Evolutionary conservation across 2,888 invertebrate genomes (phyloP), one percentile per base, ranked within the genome.

Genomic region (Phrixothrix hirtus): DNA sequence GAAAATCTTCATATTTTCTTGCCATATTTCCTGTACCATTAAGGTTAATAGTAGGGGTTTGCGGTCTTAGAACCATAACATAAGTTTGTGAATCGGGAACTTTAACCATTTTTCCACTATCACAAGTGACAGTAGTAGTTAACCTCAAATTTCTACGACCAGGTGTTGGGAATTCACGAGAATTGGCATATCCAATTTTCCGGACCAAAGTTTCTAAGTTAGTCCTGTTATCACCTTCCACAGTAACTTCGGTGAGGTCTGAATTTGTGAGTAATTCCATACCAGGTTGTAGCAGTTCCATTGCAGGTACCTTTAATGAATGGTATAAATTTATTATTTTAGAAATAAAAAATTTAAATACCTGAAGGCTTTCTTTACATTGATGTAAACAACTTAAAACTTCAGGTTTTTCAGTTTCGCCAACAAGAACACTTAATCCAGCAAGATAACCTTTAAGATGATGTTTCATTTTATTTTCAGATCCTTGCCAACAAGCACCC

Each of bases 401-500:
- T 44, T 84, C 81, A 0, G 86, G 79, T 43, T 86, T 83, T 74
- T 93, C 92, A 55, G 83, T 86, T 38, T 82, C 83, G n/a, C 86
- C 89, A 45, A 85, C 82, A 57, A 91, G 77, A 38, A 94, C 83
- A 21, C 89, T 89, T 57, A 95, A 81, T 0, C 94, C 92, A 9
- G 93, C 92, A 72, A 95, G 79, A 76, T 91, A 91, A n/a, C 95
- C 95, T 59, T 78, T 86, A 77, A 94, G 85, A 75, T 90, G 87
- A 75, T 97, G 96, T 69, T 89, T 90, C 82, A 95, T 89, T 71
- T 89, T 88, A 73, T 87, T 87, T 65, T 94, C 94, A 0, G 92
- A 90, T 29, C 95, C 92, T 91, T 97, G 97, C 92, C 95, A 99
- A 79, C 99, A 99, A 15, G 97, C 98, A 1, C 98, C 99, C 0